Percentiles rank a stretch among this genome's conserved stretches.
Evolutionary conservation across 2,888 invertebrate genomes (phyloP).

Genomic region (Julus scanicus): DNA sequence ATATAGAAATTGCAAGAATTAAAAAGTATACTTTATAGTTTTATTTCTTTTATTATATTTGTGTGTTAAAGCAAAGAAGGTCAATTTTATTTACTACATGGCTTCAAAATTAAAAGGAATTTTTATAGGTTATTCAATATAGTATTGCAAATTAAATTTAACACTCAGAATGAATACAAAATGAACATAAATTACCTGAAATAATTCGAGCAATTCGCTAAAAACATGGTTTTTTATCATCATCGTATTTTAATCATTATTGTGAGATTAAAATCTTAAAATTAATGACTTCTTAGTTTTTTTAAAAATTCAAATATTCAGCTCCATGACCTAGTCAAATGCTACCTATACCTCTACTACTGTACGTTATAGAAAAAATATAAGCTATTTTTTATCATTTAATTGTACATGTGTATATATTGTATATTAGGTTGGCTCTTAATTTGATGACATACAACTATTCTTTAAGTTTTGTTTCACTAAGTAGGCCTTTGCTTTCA

Average conservation of each 20-base stretch:
- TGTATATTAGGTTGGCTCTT: background rate
- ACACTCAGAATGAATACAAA: background rate
- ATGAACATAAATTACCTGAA: background rate
- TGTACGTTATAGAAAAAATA: background rate
- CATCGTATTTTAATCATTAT: too few relatives aligned
- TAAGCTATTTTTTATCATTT: background rate
- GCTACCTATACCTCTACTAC: too few relatives aligned
- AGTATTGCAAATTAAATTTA: background rate
- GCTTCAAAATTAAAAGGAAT: background rate
- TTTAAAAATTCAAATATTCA: background rate
- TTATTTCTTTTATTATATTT: background rate
- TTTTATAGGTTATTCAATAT: background rate
- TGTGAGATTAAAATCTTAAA: too few relatives aligned
- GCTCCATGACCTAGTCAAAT: too few relatives aligned
- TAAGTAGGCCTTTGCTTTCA: constrained; percentile 34
- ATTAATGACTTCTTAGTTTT: too few relatives aligned
- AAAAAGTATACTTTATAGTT: background rate
- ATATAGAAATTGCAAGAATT: background rate
- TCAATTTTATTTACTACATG: background rate
- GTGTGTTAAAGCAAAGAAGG: background rate
- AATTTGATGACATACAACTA: constrained; percentile 13
- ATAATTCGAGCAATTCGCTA: background rate
- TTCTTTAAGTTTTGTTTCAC: background rate
- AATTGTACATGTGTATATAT: background rate
- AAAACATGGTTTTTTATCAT: background rate